Conservation (phyloP, 2,888 invertebrate species). For the Falcaria lacertinaria region DNA sequence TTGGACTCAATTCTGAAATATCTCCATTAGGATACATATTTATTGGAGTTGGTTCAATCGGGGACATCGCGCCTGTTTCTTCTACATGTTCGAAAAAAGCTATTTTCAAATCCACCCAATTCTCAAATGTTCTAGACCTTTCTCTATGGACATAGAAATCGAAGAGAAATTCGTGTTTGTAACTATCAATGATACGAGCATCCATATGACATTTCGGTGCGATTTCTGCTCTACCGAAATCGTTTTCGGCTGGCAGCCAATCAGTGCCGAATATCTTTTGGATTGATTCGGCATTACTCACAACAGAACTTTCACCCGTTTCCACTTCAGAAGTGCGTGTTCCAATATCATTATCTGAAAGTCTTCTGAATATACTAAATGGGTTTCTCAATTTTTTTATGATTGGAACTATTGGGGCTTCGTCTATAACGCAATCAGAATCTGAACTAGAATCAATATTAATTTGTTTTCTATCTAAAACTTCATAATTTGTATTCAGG, state of each 20-base stretch:
- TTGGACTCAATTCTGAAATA: conserved; percentile 29
- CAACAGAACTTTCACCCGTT: conserved; percentile 8
- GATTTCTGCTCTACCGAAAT: conserved; percentile 59
- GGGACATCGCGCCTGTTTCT: conserved; percentile 36
- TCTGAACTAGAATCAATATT: conserved; percentile 56
- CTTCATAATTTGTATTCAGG: conserved; percentile 40
- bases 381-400: conserved; percentile 59
- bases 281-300: conserved; percentile 21
- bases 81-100: conserved; percentile 47
- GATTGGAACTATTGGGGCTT: conserved; percentile 20
- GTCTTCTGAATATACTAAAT: conserved; percentile 53
- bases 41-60: conserved; percentile 15
- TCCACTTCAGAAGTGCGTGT: background rate
- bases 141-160: conserved; percentile 37
- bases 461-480: conserved; percentile 47
- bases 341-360: conserved; percentile 31
- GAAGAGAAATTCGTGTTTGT: conserved; percentile 43
- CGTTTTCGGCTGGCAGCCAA: conserved; percentile 51
- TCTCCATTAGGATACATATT: conserved; percentile 13
- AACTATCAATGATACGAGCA: conserved; percentile 27
- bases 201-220: conserved; percentile 24
- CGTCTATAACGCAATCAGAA: conserved; percentile 45
- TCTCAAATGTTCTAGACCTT: conserved; percentile 33
- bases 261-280: conserved; percentile 31
- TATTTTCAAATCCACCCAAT: conserved; percentile 60